Evolutionary conservation across 1,140 invertebrate genomes (phyloP), one percentile per base, ranked within the genome.

Genomic region (Drusus annulatus): DNA sequence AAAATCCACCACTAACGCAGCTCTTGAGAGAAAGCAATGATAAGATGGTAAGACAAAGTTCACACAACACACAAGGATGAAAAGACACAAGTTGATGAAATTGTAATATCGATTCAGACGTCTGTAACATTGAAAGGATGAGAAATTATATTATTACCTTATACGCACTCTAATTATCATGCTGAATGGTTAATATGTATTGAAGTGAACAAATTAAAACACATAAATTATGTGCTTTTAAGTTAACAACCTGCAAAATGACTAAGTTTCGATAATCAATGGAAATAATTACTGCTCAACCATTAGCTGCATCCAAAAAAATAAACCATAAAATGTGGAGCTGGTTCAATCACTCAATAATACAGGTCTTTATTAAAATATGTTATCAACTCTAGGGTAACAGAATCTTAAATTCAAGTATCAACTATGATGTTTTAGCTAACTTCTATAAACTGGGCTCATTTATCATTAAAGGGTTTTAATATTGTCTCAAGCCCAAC

Each of bases 281-380:
- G 15, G n/a, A 45, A 15, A 65, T 65, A 65, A 65, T 65, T 65
- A 65, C 62, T 65, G 21, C 3, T 65, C 31, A 65, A 65, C 62
- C 62, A 65, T 65, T 65, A n/a, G 62, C 62, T 65, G 62, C 62
- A 65, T 65, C 62, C 62, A 65, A 65, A 31, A 31, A 65, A 3
- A 28, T 23, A 60, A 60, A 31, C 62, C 25, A 25, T 31, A 21
- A 65, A 65, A 65, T 65, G 28, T 65, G 31, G n/a, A 31, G 31
- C 23, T 17, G 62, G 62, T 28, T 65, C 31, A 65, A 65, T 16
- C 25, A 65, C 19, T 60, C 6, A 65, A 65, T 65, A 65, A 16
- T 65, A 65, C 23, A 16, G 60, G 23, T 23, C 23, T 23, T 16
- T 23, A 16, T 63, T 17, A 13, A 25, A 31, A 15, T 65, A 16